Evolutionary conservation across 2,888 invertebrate species (phyloP), one percentile per base, ranked within the genome.

Genomic region (Pachycephus smyrnensis): DNA sequence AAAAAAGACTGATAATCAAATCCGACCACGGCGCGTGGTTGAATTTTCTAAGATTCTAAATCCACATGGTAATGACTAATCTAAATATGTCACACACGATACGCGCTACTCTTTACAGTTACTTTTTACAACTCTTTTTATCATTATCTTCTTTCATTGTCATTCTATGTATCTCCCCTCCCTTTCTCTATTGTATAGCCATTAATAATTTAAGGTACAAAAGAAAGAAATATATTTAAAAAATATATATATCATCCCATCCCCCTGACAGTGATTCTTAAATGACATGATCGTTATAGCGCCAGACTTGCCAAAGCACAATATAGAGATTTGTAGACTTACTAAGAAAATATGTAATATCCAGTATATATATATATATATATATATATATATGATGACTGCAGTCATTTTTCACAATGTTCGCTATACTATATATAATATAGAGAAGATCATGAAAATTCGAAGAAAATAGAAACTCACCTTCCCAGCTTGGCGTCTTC

Each of bases 401-500:
- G 80, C 76, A 77, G 71, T 68, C 71, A 74, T 36, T 69, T 76
- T 30, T 68, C 23, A 73, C 68, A 80, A 79, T 71, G 75, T 68
- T 76, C 33, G 69, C 76, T 73, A 79, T 73, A 78, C 36, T 55
- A 55, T 55, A 36, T 69, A 73, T 68, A 80, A 76, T 77, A 75
- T 79, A 23, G 75, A 32, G 30, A 75, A 76, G 80, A 76, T 73
- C 30, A 74, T 75, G 30, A 77, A 40, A 77, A 23, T 40, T 68
- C 33, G 68, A 75, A 73, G 37, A 73, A 73, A 81, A 69, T 6
- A 69, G 12, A 80, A 75, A 87, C 92, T 93, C 94, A 97, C 97
- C 97, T 97, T 93, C 96, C 96, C 80, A 97, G 92, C 91, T 97
- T 97, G 0, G 96, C 94, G 92, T 96, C 96, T 79, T 97, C 97